Base-by-base conservation (phyloP, 2,797 vertebrate species). In the Enteromius unitaeniatus region DNA sequence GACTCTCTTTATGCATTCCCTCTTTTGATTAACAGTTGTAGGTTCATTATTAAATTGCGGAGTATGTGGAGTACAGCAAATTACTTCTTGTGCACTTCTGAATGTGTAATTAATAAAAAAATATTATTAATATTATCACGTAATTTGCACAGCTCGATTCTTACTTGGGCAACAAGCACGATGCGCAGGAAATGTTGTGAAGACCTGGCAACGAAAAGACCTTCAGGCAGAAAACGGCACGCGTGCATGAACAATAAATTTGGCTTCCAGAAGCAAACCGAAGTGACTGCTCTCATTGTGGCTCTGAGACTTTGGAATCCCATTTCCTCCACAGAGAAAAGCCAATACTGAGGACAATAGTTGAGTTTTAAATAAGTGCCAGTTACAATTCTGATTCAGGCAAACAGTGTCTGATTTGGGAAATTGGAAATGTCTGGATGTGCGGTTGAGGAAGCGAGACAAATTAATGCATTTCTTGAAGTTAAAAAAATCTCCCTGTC, bases 221-320 rank as follows among this genome's bases (percentile, higher is more conserved):
- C 21, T 64, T 81, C 79, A 78, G 37, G 67, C 67, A 73, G n/a
- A 70, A 78, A 67, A 42, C 2, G 37, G 28, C 45, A 76, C 7
- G 72, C 81, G 55, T 76, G 72, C 81, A 65, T 67, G 75, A 83
- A 83, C 80, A 74, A 72, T 69, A 70, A 10, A 14, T 79, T 67
- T 58, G 68, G 26, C 68, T 79, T 53, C 58, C 69, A 23, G 34
- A 82, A 45, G 68, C 34, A n/a, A 67, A 72, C 45, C 68, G 34
- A 68, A 83, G 60, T 26, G 62, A 79, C 80, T 74, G 47, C 37
- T 79, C 42, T 45, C 45, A 31, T 74, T 86, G 76, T 60, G 58
- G 31, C 17, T 78, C 67, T 62, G 79, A 62, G 68, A 60, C 53
- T 72, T 62, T 42, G 60, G 31, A 67, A 42, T 82, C 60, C 34